Evolutionary conservation across 2,888 invertebrate genomes (phyloP).

Genomic region (Lagria hirta): DNA sequence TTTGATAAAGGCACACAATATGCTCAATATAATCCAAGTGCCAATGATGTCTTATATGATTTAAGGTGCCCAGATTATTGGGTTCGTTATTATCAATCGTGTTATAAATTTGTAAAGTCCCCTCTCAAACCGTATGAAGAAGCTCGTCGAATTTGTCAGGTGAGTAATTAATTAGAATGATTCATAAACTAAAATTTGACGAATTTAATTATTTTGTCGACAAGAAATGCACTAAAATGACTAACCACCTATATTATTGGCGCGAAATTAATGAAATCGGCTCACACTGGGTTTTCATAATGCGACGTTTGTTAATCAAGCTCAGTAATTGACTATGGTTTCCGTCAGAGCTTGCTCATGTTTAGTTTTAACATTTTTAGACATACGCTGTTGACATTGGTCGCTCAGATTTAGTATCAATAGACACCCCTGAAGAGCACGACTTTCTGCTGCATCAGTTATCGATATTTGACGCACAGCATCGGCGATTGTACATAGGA

Average conservation of each 20-base stretch:
- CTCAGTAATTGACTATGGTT: too few species aligned
- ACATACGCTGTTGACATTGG: conserved; percentile 58
- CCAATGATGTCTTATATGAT: conserved; percentile 44
- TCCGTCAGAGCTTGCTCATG: too few species aligned
- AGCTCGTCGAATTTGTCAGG: conserved; percentile 77
- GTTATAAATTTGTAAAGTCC: conserved; percentile 88
- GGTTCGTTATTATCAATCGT: conserved; percentile 78
- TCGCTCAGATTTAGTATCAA: conserved; percentile 76
- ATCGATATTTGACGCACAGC: conserved; percentile 81
- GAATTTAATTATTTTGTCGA: too few species aligned
- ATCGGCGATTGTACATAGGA: conserved; percentile 84
- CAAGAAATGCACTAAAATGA: too few species aligned
- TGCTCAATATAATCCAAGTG: conserved; percentile 1
- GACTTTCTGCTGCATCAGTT: conserved; percentile 81
- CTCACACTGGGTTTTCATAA: too few species aligned
- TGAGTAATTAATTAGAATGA: too few species aligned
- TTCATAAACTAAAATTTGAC: too few species aligned
- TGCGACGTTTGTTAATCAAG: too few species aligned
- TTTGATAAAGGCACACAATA: too few species aligned
- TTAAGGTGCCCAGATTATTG: conserved; percentile 81
- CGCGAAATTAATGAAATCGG: too few species aligned
- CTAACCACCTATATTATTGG: too few species aligned
- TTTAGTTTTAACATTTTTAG: conserved; percentile 47
- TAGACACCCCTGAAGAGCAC: conserved; percentile 84
- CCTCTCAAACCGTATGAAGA: conserved; percentile 79